These are phyloP conservation scores for Trigoniulus corallinus DNA, from an alignment of 1,140 invertebrate species.

Conservation along the genomic window DNA sequence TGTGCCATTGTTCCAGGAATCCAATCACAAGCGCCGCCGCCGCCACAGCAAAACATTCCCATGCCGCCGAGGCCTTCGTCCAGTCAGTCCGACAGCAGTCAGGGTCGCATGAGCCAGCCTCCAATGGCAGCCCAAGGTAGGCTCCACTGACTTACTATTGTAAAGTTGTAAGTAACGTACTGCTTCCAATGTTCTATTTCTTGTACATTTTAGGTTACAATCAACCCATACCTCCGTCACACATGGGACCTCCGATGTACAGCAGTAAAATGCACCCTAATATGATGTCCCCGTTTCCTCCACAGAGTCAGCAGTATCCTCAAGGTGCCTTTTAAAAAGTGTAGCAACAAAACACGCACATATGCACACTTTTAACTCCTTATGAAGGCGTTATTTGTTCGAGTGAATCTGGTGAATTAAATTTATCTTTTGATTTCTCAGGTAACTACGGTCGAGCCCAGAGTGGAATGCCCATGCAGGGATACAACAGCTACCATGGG, in stretches of 20 bases:
- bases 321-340: conserved; percentile 18
- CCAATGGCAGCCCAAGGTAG: conserved; percentile 51
- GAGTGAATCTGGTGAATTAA: too few species aligned
- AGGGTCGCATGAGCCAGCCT: conserved; percentile 50
- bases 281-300: conserved; percentile 38
- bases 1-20: too few species aligned
- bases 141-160: neutral
- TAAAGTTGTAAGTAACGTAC: neutral
- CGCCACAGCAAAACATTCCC: conserved; percentile 57
- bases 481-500: conserved; percentile 21
- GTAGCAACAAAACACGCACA: too few species aligned
- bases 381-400: too few species aligned
- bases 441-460: too few species aligned
- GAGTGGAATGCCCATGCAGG: conserved; percentile 18
- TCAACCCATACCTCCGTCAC: conserved; percentile 40
- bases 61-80: conserved; percentile 81
- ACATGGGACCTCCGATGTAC: conserved; percentile 29
- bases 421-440: too few species aligned
- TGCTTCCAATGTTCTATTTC: neutral
- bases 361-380: too few species aligned
- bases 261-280: conserved; percentile 36
- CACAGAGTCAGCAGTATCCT: conserved; percentile 32
- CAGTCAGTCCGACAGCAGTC: conserved; percentile 64
- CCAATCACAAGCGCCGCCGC: neutral
- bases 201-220: conserved; percentile 32